Base-by-base conservation (phyloP, 2,888 invertebrate genomes). In the Muscina levida region DNA sequence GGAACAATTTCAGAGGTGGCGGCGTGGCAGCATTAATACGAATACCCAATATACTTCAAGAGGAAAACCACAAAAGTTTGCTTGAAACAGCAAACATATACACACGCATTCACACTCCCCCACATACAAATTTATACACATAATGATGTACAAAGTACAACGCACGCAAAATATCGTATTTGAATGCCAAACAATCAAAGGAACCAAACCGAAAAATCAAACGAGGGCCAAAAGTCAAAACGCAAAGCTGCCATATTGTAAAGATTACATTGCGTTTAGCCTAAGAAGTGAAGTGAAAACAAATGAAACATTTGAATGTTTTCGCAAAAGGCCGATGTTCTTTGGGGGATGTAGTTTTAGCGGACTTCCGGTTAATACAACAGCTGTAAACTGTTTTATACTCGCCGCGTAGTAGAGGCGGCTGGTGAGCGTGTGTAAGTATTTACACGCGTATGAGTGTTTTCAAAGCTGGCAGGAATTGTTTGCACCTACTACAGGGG, bases 281-380 rank as follows among this genome's bases (percentile, higher is more conserved):
- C 10, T 10, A 11, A 57, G 19, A 65, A 44, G 39, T 22, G 1
- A 26, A 39, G 22, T 22, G 22, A 22, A 19, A 42, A 37, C 22
- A 19, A n/a, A 19, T 59, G 19, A 22, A 51, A 19, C 42, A 59
- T 8, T 59, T 59, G 62, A 42, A 22, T 62, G 62, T 62, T n/a
- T n/a, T 62, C 42, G 31, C 26, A 11, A 22, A 10, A n/a, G 17
- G 2, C 13, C 39, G 26, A 31, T 53, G 42, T 57, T 15, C 17
- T 31, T 57, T 19, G 4, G 53, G 53, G 42, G 51, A 42, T 59
- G 57, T 70, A 70, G 51, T 67, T 76, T 72, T 44, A 76, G 24
- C 70, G 57, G 68, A 76, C 76, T 66, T 80, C 72, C 66, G 65
- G 70, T 39, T 66, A 66, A 72, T 46, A 73, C 19, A 73, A 70